Conservation (phyloP, 2,113 vertebrate species). For the Misgurnus mizolepis region DNA sequence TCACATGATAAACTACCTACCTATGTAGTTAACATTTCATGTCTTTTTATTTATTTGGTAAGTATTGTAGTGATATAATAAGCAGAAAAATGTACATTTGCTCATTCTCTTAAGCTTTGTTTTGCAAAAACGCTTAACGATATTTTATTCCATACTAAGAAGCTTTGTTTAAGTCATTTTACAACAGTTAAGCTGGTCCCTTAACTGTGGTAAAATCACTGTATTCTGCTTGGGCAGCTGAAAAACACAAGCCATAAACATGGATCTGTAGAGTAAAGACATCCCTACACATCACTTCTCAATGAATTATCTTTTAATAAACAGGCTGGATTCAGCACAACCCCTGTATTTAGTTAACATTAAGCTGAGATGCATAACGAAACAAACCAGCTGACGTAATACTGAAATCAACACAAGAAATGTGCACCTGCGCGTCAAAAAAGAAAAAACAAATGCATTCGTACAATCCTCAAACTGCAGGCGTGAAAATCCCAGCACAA, state of each 20-base stretch:
- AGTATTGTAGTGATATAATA: neutral
- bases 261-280: neutral
- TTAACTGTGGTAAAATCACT: neutral
- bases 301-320: constrained; percentile 34
- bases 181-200: neutral
- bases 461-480: constrained; percentile 49
- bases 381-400: constrained; percentile 49
- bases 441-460: constrained; percentile 9
- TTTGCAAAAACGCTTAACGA: neutral
- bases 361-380: constrained; percentile 60
- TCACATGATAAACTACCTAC: no score
- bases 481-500: constrained; percentile 45
- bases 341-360: constrained; percentile 57
- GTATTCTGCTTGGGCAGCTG: neutral
- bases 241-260: neutral
- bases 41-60: constrained; percentile 6
- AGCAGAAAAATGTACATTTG: neutral
- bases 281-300: neutral
- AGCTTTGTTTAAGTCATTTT: neutral
- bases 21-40: neutral
- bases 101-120: neutral
- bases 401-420: constrained; percentile 58
- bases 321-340: constrained; percentile 24
- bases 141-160: neutral
- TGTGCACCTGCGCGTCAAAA: constrained; percentile 42